A percentile compares a stretch with the other conserved stretches of the same genome.
These are phyloP conservation scores for Chloroceryle amazona DNA, from an alignment of 2,797 vertebrate species.

Conservation along the genomic window DNA sequence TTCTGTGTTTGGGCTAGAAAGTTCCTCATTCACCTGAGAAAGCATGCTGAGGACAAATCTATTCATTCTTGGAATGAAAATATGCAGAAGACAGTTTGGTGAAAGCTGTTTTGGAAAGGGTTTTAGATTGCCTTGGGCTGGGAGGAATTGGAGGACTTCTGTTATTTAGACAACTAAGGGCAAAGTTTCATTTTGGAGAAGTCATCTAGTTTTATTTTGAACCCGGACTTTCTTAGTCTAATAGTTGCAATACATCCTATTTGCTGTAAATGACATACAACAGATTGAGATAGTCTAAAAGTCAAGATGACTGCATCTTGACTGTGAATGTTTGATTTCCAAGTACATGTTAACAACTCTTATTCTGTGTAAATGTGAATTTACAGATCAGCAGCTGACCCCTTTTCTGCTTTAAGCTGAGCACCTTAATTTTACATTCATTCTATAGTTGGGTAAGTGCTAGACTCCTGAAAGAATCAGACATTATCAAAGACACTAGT, in stretches of 20 bases:
- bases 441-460: background rate
- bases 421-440: background rate
- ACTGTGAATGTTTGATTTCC: background rate
- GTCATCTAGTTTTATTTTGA: conserved; percentile 4
- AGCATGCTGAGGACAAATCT: conserved; percentile 62
- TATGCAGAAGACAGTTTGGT: background rate
- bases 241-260: background rate
- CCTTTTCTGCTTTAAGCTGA: background rate
- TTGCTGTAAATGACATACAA: background rate
- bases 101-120: conserved; percentile 26
- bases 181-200: background rate
- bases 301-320: background rate
- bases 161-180: background rate
- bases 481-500: background rate
- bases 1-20: conserved; percentile 8
- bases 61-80: conserved; percentile 59
- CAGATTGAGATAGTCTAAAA: background rate
- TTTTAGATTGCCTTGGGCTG: background rate
- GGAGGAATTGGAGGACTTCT: background rate
- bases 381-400: background rate
- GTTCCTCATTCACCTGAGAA: conserved; percentile 37
- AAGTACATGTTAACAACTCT: background rate
- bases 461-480: background rate
- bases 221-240: background rate
- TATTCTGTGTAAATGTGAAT: background rate